A percentile compares a stretch with the other conserved stretches of the same genome.
These are phyloP conservation scores for Chaenocephalus aceratus DNA, from an alignment of 2,113 vertebrate species.

Conservation along the genomic window DNA sequence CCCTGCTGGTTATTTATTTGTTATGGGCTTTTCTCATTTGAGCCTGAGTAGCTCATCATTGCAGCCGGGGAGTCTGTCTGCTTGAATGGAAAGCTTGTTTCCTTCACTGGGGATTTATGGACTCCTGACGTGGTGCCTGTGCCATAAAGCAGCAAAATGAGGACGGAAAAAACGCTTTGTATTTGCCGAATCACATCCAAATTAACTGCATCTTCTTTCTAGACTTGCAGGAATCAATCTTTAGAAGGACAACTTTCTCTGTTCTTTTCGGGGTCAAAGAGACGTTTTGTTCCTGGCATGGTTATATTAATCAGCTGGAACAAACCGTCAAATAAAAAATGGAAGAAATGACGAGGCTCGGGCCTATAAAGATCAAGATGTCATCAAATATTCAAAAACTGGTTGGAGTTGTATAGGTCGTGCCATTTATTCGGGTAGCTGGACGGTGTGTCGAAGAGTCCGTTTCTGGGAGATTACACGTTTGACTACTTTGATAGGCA, in stretches of 20 bases:
- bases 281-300: not conserved
- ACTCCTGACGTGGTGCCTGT: conserved; percentile 51
- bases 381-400: conserved; percentile 60
- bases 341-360: conserved; percentile 29
- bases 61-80: conserved; percentile 47
- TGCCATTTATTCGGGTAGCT: conserved; percentile 41
- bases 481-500: not conserved
- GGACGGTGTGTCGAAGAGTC: conserved; percentile 4
- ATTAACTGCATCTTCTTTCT: not conserved
- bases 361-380: conserved; percentile 51
- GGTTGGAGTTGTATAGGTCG: conserved; percentile 57
- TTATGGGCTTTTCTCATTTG: conserved; percentile 72
- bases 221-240: not conserved
- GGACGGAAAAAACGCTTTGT: conserved; percentile 23
- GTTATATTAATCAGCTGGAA: conserved; percentile 31
- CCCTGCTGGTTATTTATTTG: conserved; percentile 77
- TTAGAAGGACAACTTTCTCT: not conserved
- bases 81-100: conserved; percentile 43
- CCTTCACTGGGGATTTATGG: conserved; percentile 70
- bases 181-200: conserved; percentile 4
- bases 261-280: not conserved
- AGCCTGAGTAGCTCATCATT: conserved; percentile 71
- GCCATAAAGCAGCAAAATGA: conserved; percentile 17
- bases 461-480: not conserved
- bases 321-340: conserved; percentile 51